Evolutionary conservation across 2,113 vertebrate species (phyloP).

Genomic region (Synodontis membranacea): DNA sequence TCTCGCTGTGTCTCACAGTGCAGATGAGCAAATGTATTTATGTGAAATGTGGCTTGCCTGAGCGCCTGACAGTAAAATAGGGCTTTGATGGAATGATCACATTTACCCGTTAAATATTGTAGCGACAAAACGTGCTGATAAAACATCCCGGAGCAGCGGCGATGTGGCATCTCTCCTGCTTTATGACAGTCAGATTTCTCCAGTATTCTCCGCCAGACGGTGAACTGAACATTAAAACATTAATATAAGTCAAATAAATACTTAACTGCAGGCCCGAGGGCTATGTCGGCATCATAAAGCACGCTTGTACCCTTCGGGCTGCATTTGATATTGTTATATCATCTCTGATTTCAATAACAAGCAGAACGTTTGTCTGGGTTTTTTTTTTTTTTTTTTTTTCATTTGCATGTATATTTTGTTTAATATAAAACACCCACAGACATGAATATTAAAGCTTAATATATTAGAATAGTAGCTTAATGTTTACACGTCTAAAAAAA

Average conservation of each 20-base stretch:
- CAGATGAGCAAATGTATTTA: conserved; percentile 34
- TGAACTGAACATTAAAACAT: conserved; percentile 27
- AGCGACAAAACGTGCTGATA: conserved; percentile 16
- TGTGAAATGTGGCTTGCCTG: conserved; percentile 30
- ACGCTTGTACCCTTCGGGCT: neutral
- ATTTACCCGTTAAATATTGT: conserved; percentile 22
- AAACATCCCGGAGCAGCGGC: conserved; percentile 34
- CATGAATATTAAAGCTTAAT: conserved; percentile 22
- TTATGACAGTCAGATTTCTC: conserved; percentile 20
- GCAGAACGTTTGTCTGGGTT: neutral
- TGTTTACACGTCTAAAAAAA: neutral
- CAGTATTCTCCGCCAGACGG: conserved; percentile 13
- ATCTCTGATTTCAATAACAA: conserved; percentile 21
- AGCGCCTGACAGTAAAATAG: conserved; percentile 10
- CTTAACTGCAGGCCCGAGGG: conserved; percentile 34
- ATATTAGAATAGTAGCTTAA: too few relatives aligned
- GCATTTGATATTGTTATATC: conserved; percentile 28
- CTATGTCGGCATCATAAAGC: conserved; percentile 6
- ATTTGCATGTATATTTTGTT: conserved; percentile 17
- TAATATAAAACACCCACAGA: conserved; percentile 11
- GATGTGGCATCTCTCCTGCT: conserved; percentile 21
- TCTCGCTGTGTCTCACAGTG: neutral
- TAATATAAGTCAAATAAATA: conserved; percentile 44
- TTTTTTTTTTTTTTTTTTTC: conserved; percentile 30
- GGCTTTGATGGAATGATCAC: conserved; percentile 29